Conservation (phyloP, 1,140 invertebrate species). For the Cyrtorhinus lividipennis region DNA sequence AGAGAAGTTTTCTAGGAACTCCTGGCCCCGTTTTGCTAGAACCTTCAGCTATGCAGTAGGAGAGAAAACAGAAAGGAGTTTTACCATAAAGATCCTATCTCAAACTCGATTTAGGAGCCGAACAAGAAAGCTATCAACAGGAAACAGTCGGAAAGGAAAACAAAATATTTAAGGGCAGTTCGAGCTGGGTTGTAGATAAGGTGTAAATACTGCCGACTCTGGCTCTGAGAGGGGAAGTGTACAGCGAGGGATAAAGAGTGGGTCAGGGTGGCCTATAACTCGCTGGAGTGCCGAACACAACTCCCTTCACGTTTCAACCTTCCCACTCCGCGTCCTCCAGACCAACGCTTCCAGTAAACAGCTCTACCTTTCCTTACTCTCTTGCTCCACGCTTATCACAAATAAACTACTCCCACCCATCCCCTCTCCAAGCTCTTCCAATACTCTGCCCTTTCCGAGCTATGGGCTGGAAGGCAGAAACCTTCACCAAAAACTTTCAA, state of each 20-base stretch:
- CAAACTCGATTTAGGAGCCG: background rate
- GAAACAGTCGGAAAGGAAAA: background rate
- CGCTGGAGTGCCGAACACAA: background rate
- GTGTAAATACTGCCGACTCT: background rate
- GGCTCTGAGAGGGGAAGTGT: background rate
- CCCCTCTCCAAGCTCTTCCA: background rate
- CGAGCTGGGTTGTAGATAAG: background rate
- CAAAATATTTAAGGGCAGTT: background rate
- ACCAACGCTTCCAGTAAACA: background rate
- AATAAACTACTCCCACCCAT: background rate
- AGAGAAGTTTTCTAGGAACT: too few species aligned
- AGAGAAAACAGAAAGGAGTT: background rate
- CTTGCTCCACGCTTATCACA: too few species aligned
- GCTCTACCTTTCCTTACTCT: background rate
- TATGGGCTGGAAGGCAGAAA: too few species aligned
- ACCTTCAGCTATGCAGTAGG: background rate
- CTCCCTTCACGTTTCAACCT: too few species aligned
- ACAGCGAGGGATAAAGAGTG: background rate
- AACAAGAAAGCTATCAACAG: background rate
- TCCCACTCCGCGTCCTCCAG: background rate
- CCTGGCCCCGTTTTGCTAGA: background rate
- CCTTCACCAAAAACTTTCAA: too few species aligned
- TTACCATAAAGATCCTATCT: background rate
- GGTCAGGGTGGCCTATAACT: background rate
- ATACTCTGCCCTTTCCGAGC: too few species aligned